phyloP scores from a whole-genome alignment of 2,888 invertebrate species.

The Epinotia ramella region DNA sequence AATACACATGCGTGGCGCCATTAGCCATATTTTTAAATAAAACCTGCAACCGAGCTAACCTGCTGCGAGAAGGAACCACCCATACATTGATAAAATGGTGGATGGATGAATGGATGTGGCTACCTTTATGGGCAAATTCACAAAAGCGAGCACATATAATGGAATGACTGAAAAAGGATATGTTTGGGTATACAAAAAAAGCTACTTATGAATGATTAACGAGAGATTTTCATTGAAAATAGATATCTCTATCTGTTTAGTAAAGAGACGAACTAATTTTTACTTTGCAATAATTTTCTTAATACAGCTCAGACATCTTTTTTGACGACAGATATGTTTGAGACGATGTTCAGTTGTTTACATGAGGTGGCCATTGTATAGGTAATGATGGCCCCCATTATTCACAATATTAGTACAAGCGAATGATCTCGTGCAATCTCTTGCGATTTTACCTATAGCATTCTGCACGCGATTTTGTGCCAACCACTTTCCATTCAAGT shows the following conservation, averaged over 20 bases:
- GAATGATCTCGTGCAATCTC: background rate
- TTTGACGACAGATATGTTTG: too few species aligned
- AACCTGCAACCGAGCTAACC: background rate
- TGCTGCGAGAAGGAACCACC: background rate
- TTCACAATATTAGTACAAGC: background rate
- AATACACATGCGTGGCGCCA: background rate
- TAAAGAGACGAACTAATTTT: too few species aligned
- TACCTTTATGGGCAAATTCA: background rate
- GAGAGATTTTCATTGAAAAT: background rate
- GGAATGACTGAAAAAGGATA: background rate
- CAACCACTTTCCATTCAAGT: too few species aligned
- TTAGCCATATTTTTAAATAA: background rate
- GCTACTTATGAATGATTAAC: too few species aligned
- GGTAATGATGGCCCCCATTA: background rate
- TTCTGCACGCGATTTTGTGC: too few species aligned
- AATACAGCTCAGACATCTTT: too few species aligned
- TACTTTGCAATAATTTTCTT: too few species aligned
- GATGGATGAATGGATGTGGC: background rate
- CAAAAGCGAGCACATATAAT: background rate
- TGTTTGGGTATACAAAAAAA: too few species aligned
- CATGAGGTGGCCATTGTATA: background rate
- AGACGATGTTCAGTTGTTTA: background rate
- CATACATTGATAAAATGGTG: background rate
- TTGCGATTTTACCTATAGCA: background rate
- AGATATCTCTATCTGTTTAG: background rate